These are phyloP conservation scores for Nycticorax nycticorax DNA, from an alignment of 2,113 vertebrate species.

Conservation along the genomic window DNA sequence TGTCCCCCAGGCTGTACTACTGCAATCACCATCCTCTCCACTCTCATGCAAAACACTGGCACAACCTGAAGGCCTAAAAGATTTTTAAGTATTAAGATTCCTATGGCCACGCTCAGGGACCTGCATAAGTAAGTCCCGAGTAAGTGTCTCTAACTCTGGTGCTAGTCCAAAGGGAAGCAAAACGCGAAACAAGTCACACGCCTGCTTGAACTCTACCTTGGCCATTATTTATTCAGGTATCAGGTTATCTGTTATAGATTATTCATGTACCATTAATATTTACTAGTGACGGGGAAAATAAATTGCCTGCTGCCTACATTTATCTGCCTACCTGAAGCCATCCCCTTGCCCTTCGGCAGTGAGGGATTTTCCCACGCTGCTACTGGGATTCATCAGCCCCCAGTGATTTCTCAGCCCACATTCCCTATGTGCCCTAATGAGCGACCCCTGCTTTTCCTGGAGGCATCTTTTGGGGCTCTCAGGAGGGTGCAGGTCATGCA, in stretches of 20 bases:
- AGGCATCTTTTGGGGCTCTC: neutral
- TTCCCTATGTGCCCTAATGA: neutral
- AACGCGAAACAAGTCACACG: neutral
- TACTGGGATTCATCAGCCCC: neutral
- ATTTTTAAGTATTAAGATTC: neutral
- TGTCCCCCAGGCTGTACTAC: neutral
- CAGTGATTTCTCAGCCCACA: neutral
- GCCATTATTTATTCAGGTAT: neutral
- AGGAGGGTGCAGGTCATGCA: neutral
- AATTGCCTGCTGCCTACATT: conserved; percentile 36
- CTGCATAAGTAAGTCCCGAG: neutral
- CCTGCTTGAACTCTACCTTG: neutral
- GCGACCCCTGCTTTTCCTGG: neutral
- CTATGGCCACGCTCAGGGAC: neutral
- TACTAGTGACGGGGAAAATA: conserved; percentile 52
- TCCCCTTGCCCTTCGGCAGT: neutral
- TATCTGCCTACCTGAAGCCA: neutral
- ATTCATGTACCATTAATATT: conserved; percentile 62
- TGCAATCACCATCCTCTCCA: neutral
- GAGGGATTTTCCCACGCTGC: neutral
- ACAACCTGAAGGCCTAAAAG: neutral
- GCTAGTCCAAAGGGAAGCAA: neutral
- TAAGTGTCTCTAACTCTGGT: neutral
- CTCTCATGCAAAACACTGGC: neutral
- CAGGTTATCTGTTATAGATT: neutral